These are phyloP conservation scores for Peromyscus attwateri DNA, from an alignment of 2,797 vertebrate genomes.

Conservation along the genomic window DNA sequence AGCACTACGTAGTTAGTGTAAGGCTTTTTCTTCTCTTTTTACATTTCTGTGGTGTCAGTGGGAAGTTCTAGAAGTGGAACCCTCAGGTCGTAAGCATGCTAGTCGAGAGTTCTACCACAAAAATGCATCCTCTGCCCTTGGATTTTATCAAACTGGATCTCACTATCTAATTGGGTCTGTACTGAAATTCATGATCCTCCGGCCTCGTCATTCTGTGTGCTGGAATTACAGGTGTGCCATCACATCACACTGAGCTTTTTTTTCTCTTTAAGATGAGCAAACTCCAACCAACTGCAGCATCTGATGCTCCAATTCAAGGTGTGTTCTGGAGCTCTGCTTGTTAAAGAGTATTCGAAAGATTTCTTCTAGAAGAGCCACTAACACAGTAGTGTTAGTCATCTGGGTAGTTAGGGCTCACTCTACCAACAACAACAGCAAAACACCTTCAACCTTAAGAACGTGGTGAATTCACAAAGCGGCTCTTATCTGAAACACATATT, in stretches of 20 bases:
- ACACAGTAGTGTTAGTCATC: neutral
- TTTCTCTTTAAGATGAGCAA: slow-evolving; percentile 40
- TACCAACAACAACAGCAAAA: neutral
- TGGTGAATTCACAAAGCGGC: neutral
- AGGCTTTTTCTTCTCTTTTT: slow-evolving; percentile 38
- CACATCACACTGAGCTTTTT: neutral
- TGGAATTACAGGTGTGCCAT: neutral
- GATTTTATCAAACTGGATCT: neutral
- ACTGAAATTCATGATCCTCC: neutral
- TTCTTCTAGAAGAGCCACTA: neutral
- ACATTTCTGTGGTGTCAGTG: neutral
- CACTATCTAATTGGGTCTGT: neutral
- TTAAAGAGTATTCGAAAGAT: slow-evolving; percentile 23
- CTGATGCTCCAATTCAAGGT: neutral
- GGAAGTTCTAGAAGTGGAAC: neutral
- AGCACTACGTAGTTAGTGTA: neutral
- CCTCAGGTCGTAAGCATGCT: neutral
- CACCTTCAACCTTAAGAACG: neutral
- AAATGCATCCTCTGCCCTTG: neutral
- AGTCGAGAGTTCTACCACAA: neutral
- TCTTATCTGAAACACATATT: neutral
- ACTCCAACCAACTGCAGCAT: slow-evolving; percentile 33
- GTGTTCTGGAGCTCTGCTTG: neutral
- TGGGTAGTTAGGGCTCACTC: neutral
- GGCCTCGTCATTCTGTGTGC: neutral